Evolutionary conservation across 2,888 invertebrate species (phyloP).

Genomic region (Chloroclystis v-ata): DNA sequence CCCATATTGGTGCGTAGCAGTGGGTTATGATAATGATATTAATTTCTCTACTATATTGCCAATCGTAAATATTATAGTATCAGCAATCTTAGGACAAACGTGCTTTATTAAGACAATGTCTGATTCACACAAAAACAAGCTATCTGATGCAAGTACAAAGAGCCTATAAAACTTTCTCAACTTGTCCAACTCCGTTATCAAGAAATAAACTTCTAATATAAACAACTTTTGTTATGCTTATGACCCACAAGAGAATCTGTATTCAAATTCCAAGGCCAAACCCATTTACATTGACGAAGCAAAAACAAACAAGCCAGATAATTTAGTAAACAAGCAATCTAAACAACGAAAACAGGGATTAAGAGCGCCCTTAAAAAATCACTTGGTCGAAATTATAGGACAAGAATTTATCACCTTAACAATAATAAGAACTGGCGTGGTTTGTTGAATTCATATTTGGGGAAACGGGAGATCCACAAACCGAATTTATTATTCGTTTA

Average conservation of each 20-base stretch:
- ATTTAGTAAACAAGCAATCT: conserved; percentile 10
- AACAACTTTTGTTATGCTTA: conserved; percentile 1
- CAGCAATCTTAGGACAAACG: too few relatives aligned
- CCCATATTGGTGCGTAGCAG: too few relatives aligned
- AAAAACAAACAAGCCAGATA: conserved; percentile 7
- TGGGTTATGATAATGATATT: too few relatives aligned
- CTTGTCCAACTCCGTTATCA: background rate
- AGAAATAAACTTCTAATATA: conserved; percentile 3
- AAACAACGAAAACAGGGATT: conserved; percentile 15
- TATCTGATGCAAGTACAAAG: background rate
- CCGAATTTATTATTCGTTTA: too few relatives aligned
- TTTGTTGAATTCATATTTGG: too few relatives aligned
- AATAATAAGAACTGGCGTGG: too few relatives aligned
- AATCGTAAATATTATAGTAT: too few relatives aligned
- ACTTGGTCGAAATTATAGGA: conserved; percentile 34
- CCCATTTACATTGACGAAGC: conserved; percentile 3
- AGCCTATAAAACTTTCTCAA: background rate
- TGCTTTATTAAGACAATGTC: too few relatives aligned
- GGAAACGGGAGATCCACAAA: too few relatives aligned
- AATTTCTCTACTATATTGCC: too few relatives aligned
- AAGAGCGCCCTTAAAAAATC: conserved; percentile 26
- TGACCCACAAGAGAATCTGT: background rate
- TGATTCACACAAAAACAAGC: background rate
- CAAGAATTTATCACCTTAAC: conserved; percentile 38
- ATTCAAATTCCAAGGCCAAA: conserved; percentile 2